These are phyloP conservation scores for Dipodomys merriami DNA, from an alignment of 2,113 vertebrate genomes.

Conservation along the genomic window DNA sequence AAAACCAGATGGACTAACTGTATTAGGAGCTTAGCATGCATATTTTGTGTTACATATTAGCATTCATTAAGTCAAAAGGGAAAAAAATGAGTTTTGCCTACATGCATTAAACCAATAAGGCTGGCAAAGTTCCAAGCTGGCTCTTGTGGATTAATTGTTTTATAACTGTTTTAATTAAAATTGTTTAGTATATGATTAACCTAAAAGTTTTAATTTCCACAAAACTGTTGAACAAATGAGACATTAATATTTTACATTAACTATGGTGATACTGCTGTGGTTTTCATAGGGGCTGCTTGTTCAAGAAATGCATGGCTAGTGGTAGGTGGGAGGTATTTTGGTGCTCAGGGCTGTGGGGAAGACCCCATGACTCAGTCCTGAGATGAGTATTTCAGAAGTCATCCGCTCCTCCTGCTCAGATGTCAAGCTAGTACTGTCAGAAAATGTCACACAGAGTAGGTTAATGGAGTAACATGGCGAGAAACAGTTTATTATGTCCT, in stretches of 20 bases:
- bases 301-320: slow-evolving; percentile 58
- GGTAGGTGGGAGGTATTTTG: background rate
- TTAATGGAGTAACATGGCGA: background rate
- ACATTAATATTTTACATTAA: slow-evolving; percentile 92
- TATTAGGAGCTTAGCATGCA: slow-evolving; percentile 86
- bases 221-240: slow-evolving; percentile 91
- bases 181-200: slow-evolving; percentile 91
- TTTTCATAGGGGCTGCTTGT: slow-evolving; percentile 71
- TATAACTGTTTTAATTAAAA: slow-evolving; percentile 93
- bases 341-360: background rate
- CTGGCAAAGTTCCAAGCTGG: slow-evolving; percentile 87
- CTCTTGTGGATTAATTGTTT: slow-evolving; percentile 91
- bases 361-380: background rate
- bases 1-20: slow-evolving; percentile 89
- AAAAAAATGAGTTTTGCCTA: slow-evolving; percentile 87
- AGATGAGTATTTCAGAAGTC: background rate
- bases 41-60: slow-evolving; percentile 90
- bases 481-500: background rate
- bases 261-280: slow-evolving; percentile 75
- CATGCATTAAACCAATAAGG: slow-evolving; percentile 89
- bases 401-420: no score
- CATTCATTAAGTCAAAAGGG: slow-evolving; percentile 89
- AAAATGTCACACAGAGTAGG: background rate
- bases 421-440: fast-evolving
- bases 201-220: slow-evolving; percentile 91